These are phyloP conservation scores for Arizona elegans DNA, from an alignment of 2,113 vertebrate genomes.

Conservation along the genomic window DNA sequence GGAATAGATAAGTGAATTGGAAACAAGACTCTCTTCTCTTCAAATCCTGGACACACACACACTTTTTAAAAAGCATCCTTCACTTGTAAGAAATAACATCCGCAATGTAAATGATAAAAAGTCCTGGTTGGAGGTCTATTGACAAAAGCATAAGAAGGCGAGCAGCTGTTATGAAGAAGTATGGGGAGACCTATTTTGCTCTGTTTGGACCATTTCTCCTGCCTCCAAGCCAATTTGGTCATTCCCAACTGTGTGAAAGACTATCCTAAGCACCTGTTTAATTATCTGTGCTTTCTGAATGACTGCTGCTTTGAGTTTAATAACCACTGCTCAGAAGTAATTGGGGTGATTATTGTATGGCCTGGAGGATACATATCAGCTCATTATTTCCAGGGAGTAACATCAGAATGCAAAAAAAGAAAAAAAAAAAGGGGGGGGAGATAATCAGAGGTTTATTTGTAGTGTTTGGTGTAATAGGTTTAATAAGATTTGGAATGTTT, in stretches of 20 bases:
- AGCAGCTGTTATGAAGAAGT: background rate
- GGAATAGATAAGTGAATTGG: background rate
- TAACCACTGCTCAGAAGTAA: constrained; percentile 62
- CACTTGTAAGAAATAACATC: background rate
- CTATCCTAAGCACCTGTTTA: constrained; percentile 53
- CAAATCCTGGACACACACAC: background rate
- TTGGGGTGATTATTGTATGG: constrained; percentile 59
- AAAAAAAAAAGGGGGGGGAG: background rate
- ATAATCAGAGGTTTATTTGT: constrained; percentile 63
- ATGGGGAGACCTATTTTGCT: constrained; percentile 1
- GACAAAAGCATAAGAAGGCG: background rate
- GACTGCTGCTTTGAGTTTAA: constrained; percentile 53
- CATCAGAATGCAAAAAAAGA: constrained; percentile 44
- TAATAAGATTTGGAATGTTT: constrained; percentile 34
- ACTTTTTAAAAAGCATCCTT: background rate
- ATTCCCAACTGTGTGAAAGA: constrained; percentile 16
- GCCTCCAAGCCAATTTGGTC: background rate
- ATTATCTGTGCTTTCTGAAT: constrained; percentile 60
- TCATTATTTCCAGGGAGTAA: constrained; percentile 62
- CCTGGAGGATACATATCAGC: constrained; percentile 57
- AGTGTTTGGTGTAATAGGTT: constrained; percentile 55
- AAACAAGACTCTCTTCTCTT: background rate
- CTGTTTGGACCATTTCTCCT: background rate
- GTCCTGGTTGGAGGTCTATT: background rate
- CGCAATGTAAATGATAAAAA: background rate